Evolutionary conservation across 1,140 invertebrate species (phyloP).

Genomic region (Meloidogyne hapla): DNA sequence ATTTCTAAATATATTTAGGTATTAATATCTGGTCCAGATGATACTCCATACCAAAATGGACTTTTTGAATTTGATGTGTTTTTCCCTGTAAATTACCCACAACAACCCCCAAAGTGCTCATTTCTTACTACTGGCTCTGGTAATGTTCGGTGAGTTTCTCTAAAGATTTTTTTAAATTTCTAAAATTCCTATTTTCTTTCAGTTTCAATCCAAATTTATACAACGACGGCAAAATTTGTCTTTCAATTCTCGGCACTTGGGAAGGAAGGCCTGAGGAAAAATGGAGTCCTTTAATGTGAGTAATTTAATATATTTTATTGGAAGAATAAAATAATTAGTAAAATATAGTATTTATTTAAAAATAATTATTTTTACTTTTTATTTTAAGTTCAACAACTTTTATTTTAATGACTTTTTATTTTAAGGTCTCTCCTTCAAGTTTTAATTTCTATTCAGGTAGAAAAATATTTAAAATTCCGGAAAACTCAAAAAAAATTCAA

Average conservation of each 20-base stretch:
- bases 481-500: slow-evolving; percentile 3
- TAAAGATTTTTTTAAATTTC: slow-evolving; percentile 70
- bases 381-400: too few relatives aligned
- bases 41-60: slow-evolving; percentile 73
- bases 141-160: slow-evolving; percentile 71
- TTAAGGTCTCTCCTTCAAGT: slow-evolving; percentile 84
- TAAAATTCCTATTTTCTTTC: slow-evolving; percentile 67
- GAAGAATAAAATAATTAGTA: too few relatives aligned
- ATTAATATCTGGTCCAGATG: slow-evolving; percentile 71
- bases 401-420: too few relatives aligned
- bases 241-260: slow-evolving; percentile 79
- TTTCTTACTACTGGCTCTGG: slow-evolving; percentile 71
- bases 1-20: slow-evolving; percentile 67
- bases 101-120: slow-evolving; percentile 69
- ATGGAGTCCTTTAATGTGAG: slow-evolving; percentile 97
- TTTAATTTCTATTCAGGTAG: slow-evolving; percentile 83
- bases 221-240: slow-evolving; percentile 26
- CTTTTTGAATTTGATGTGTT: slow-evolving; percentile 69
- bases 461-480: not conserved
- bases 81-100: slow-evolving; percentile 68
- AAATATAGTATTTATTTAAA: too few relatives aligned
- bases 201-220: slow-evolving; percentile 29
- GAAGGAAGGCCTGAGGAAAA: slow-evolving; percentile 96
- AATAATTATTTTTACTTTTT: too few relatives aligned
- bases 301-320: too few relatives aligned